These are phyloP conservation scores for Lysandra coridon DNA, from an alignment of 2,888 invertebrate species.

Conservation along the genomic window DNA sequence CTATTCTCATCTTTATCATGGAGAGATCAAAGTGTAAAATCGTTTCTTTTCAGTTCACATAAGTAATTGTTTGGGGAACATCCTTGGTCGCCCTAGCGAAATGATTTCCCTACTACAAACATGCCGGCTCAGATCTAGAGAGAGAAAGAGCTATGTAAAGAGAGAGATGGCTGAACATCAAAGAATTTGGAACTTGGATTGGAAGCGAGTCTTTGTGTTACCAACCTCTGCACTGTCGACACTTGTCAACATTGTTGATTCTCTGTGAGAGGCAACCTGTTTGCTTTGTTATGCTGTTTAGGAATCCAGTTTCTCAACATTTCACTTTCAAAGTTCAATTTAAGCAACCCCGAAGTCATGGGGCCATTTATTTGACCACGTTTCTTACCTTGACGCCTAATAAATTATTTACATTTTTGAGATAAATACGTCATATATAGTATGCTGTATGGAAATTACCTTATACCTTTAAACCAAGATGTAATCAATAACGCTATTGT, in stretches of 20 bases:
- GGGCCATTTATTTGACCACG: neutral
- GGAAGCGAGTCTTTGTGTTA: neutral
- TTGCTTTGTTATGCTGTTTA: slow-evolving; percentile 23
- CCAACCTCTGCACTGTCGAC: slow-evolving; percentile 1
- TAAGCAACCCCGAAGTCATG: neutral
- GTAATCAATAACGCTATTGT: neutral
- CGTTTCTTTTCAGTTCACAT: slow-evolving; percentile 5
- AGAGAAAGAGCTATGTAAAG: neutral
- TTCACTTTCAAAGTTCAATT: neutral
- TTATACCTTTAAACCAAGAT: neutral
- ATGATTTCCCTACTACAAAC: neutral
- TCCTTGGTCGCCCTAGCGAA: neutral
- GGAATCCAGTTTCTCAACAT: neutral
- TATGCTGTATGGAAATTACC: too few relatives aligned
- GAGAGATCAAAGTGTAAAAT: slow-evolving; percentile 16
- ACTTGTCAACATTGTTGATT: neutral
- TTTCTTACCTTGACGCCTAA: neutral
- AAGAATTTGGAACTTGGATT: neutral
- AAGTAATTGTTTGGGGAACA: slow-evolving; percentile 6
- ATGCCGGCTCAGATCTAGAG: neutral
- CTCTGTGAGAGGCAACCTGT: slow-evolving; percentile 13
- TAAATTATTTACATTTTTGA: too few relatives aligned
- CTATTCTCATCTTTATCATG: too few relatives aligned
- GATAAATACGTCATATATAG: too few relatives aligned
- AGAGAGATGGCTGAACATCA: slow-evolving; percentile 12